phyloP scores from a whole-genome alignment of 2,113 vertebrate genomes.

The Opisthocomus hoazin region DNA sequence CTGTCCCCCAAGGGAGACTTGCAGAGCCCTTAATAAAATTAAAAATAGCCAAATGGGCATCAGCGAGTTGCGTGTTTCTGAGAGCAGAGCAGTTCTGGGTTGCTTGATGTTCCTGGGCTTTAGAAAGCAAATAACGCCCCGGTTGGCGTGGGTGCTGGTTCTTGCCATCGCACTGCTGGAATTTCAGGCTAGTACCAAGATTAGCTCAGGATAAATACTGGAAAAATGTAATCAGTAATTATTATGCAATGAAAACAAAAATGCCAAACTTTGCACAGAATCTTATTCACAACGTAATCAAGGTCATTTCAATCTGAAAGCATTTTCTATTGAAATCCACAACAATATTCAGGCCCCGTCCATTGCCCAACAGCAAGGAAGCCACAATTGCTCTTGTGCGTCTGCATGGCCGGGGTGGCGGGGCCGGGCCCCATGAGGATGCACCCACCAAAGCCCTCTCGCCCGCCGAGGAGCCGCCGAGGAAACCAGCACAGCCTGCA shows the following conservation, averaged over 20 bases:
- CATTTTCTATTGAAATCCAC: constrained; percentile 26
- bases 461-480: fast-evolving
- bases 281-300: neutral
- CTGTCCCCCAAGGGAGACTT: neutral
- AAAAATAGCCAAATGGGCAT: neutral
- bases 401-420: neutral
- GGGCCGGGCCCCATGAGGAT: fast-evolving
- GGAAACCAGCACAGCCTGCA: neutral
- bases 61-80: neutral
- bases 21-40: neutral
- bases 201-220: neutral
- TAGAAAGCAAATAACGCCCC: neutral
- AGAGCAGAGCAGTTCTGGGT: neutral
- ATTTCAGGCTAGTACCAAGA: neutral
- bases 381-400: neutral
- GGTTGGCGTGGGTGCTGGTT: neutral
- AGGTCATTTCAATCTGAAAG: neutral
- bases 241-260: neutral
- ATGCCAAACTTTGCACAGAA: neutral
- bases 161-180: neutral
- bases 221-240: constrained; percentile 5
- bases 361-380: neutral
- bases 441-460: neutral
- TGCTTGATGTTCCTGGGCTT: neutral
- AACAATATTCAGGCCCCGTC: neutral